Evolutionary conservation across 2,888 invertebrate genomes (phyloP).

Genomic region (Odontomyia ornata): DNA sequence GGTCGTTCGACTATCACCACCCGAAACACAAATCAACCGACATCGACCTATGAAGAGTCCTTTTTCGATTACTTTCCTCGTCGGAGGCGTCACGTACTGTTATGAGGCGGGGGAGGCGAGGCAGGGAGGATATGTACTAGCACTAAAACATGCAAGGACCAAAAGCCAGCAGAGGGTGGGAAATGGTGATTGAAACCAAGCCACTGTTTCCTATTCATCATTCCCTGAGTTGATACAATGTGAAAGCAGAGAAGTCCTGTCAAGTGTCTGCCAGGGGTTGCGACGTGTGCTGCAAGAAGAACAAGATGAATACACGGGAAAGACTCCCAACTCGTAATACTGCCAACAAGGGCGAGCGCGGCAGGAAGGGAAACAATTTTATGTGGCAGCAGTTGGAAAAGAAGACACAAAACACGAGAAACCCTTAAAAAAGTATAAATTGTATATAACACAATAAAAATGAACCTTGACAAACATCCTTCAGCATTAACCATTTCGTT

Average conservation of each 20-base stretch:
- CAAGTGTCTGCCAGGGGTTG: not conserved
- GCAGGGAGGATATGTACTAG: not conserved
- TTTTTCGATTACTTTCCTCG: not conserved
- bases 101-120: not conserved
- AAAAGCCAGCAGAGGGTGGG: not conserved
- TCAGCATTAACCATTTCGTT: slow-evolving; percentile 48
- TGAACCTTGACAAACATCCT: slow-evolving; percentile 51
- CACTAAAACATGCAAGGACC: not conserved
- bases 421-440: slow-evolving; percentile 48
- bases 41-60: slow-evolving; percentile 35
- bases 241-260: not conserved
- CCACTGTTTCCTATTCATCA: slow-evolving; percentile 9
- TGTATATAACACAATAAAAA: slow-evolving; percentile 50
- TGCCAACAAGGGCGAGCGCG: not conserved
- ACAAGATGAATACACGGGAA: not conserved
- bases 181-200: slow-evolving; percentile 11
- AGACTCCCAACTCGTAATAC: not conserved
- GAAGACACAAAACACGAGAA: slow-evolving; percentile 40
- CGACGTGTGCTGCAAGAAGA: not conserved
- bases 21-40: slow-evolving; percentile 41
- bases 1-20: slow-evolving; percentile 29
- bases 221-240: not conserved
- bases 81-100: not conserved
- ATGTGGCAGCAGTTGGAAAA: slow-evolving; percentile 6
- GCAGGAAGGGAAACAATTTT: not conserved